A percentile compares a stretch with the other conserved stretches of the same genome.
Conservation (phyloP, 1,140 invertebrate genomes). For the Trichomalopsis sarcophagae region DNA sequence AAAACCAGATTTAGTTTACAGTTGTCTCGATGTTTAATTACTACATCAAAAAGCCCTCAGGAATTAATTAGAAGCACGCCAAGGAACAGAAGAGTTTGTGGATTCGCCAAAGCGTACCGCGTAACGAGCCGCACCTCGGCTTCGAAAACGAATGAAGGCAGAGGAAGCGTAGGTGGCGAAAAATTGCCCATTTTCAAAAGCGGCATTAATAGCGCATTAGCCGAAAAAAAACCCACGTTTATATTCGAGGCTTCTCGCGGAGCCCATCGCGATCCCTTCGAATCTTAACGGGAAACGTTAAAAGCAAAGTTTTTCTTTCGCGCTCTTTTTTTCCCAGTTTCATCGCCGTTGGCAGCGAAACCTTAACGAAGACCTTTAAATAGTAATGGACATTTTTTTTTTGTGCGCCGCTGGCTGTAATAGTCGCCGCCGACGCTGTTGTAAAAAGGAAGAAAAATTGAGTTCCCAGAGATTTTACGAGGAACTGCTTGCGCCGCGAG, state of each 20-base stretch:
- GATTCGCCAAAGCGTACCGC: not conserved
- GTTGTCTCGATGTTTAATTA: not conserved
- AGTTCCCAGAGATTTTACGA: not conserved
- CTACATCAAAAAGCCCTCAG: not conserved
- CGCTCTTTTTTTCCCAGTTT: not conserved
- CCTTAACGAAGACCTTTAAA: conserved; percentile 28
- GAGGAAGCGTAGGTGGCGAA: not conserved
- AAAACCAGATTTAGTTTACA: no score
- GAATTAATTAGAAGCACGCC: not conserved
- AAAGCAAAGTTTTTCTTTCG: conserved; percentile 21
- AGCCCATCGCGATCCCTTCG: not conserved
- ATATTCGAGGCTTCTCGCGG: not conserved
- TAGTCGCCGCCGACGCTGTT: not conserved
- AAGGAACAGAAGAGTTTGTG: not conserved
- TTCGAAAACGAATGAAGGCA: not conserved
- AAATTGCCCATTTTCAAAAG: conserved; percentile 16
- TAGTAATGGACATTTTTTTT: conserved; percentile 32
- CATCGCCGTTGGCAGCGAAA: not conserved
- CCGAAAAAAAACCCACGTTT: not conserved
- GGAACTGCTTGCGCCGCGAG: no score
- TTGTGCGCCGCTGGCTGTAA: not conserved
- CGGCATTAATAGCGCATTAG: conserved; percentile 27
- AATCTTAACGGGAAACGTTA: not conserved
- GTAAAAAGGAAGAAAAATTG: not conserved
- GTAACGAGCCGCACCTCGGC: not conserved